A percentile compares a stretch with the other conserved stretches of the same genome.
These are phyloP conservation scores for Gila orcuttii DNA, from an alignment of 2,113 vertebrate species.

Conservation along the genomic window DNA sequence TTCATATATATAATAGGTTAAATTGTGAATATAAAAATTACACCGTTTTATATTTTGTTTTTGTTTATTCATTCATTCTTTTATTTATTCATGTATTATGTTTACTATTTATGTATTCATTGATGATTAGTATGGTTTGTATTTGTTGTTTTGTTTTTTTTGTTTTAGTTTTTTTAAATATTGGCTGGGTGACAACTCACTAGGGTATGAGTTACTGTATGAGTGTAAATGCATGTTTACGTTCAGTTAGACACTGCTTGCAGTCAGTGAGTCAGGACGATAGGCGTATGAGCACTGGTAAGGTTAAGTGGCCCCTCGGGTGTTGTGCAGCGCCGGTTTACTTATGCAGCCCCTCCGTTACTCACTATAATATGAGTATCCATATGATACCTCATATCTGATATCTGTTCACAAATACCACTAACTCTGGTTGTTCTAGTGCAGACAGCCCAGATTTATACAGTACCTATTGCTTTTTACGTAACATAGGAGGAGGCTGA, in stretches of 20 bases:
- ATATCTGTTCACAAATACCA: not conserved
- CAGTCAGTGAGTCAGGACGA: slow-evolving; percentile 30
- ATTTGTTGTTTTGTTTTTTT: not conserved
- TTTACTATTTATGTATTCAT: not conserved
- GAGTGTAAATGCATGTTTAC: slow-evolving; percentile 33
- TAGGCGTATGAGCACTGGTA: slow-evolving; percentile 18
- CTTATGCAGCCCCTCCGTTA: not conserved
- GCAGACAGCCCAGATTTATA: not conserved
- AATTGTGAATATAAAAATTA: too few relatives aligned
- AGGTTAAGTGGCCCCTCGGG: slow-evolving; percentile 40
- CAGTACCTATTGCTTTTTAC: not conserved
- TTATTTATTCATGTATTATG: too few relatives aligned
- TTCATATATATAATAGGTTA: too few relatives aligned
- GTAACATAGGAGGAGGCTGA: not conserved
- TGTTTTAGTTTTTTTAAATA: not conserved
- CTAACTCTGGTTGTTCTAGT: not conserved
- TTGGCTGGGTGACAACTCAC: too few relatives aligned
- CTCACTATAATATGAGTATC: slow-evolving; percentile 14
- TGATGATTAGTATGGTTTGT: not conserved
- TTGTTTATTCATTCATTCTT: too few relatives aligned
- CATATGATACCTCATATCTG: slow-evolving; percentile 11
- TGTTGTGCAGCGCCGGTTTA: not conserved
- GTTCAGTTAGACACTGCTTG: not conserved
- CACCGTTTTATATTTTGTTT: too few relatives aligned
- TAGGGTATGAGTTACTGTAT: too few relatives aligned